A percentile compares a stretch with the other conserved stretches of the same genome.
These are phyloP conservation scores for Hippocampus barbouri DNA, from an alignment of 2,113 vertebrate species.

Conservation along the genomic window DNA sequence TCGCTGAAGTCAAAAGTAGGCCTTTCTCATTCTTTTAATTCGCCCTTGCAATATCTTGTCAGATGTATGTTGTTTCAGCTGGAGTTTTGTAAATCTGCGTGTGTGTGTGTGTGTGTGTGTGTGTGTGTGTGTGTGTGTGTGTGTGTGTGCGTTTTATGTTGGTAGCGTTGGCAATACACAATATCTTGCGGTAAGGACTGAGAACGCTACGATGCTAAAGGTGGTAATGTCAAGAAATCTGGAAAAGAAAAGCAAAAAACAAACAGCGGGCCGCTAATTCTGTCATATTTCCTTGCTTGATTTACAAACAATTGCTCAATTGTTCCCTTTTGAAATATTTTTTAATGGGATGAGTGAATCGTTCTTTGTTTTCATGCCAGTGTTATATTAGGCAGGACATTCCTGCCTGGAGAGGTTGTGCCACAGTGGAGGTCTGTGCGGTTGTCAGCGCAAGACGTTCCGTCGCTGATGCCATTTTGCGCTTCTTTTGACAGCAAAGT, in stretches of 20 bases:
- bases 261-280: not conserved
- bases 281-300: not conserved
- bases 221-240: not conserved
- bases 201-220: not conserved
- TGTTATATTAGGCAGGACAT: not conserved
- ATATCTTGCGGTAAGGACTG: not conserved
- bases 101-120: no score
- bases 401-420: not conserved
- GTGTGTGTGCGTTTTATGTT: no score
- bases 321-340: not conserved
- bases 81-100: no score
- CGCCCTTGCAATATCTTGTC: not conserved
- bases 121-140: no score
- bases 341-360: not conserved
- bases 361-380: not conserved
- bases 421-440: not conserved
- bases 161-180: not conserved
- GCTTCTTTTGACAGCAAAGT: not conserved
- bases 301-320: not conserved
- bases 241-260: not conserved
- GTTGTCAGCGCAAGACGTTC: not conserved
- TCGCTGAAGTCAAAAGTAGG: not conserved
- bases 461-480: not conserved
- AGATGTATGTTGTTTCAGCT: not conserved
- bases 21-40: not conserved